These are phyloP conservation scores for Amazona ochrocephala DNA, from an alignment of 2,797 vertebrate species.

Conservation along the genomic window DNA sequence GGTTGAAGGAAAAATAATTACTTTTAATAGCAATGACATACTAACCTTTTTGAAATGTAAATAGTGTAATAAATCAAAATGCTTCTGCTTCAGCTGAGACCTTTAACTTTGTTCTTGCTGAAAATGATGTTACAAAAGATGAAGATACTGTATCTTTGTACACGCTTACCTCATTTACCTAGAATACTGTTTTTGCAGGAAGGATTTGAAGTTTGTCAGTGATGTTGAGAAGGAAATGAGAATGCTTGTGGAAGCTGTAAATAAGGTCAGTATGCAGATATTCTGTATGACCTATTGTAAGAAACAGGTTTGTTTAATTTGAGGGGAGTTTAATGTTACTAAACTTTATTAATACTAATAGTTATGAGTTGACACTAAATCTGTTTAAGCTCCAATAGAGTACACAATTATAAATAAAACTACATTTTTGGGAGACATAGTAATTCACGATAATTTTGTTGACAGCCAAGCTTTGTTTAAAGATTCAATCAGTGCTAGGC, in stretches of 20 bases:
- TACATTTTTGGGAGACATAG: background rate
- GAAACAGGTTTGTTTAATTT: background rate
- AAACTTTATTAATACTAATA: background rate
- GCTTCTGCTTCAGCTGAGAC: background rate
- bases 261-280: conserved; percentile 84
- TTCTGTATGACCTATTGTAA: background rate
- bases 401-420: background rate
- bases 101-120: background rate
- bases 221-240: conserved; percentile 97
- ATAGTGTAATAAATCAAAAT: background rate
- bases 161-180: background rate
- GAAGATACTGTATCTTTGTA: background rate
- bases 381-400: background rate
- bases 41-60: background rate
- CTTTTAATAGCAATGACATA: background rate
- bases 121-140: background rate
- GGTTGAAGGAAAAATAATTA: background rate
- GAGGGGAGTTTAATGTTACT: background rate
- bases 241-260: conserved; percentile 90
- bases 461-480: background rate
- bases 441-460: background rate
- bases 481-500: background rate
- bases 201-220: conserved; percentile 93
- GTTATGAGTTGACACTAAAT: background rate
- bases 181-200: conserved; percentile 80